Evolutionary conservation across 35 echinoderm and acorn worm species (phyloP).

Genomic region (Amphiura filiformis): DNA sequence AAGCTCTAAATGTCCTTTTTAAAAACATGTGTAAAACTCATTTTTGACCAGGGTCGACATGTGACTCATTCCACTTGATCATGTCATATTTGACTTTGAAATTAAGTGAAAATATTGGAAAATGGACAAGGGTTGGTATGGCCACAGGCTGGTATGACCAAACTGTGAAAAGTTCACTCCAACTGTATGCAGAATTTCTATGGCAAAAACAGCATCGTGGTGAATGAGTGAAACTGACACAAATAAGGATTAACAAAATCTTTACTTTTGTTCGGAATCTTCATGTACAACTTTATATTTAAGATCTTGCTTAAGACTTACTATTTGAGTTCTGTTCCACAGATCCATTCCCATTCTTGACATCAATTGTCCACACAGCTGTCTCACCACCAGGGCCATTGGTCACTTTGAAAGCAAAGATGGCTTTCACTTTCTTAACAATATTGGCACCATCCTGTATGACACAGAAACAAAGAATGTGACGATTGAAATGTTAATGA

Average conservation of each 20-base stretch:
- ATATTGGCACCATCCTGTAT: constrained; percentile 64
- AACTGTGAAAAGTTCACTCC: too few relatives aligned
- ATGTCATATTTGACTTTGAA: too few relatives aligned
- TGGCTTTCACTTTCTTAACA: constrained; percentile 72
- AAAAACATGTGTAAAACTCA: too few relatives aligned
- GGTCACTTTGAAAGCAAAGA: constrained; percentile 83
- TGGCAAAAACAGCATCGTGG: background rate
- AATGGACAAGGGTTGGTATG: too few relatives aligned
- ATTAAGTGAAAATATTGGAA: too few relatives aligned
- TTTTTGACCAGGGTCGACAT: too few relatives aligned
- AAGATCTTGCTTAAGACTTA: too few relatives aligned
- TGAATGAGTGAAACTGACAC: background rate
- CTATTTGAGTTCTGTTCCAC: constrained; percentile 58
- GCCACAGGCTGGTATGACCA: too few relatives aligned
- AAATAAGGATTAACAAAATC: background rate
- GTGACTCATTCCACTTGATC: too few relatives aligned
- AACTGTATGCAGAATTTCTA: background rate
- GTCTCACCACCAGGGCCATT: constrained; percentile 71
- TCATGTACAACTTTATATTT: background rate
- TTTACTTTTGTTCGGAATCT: background rate
- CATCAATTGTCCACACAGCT: constrained; percentile 64
- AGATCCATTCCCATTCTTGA: constrained; percentile 78
- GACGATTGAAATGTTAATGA: background rate
- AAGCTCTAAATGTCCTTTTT: too few relatives aligned
- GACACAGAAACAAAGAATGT: constrained; percentile 5